phyloP scores from a whole-genome alignment of 2,113 vertebrate genomes.

The Pterocles orientalis region DNA sequence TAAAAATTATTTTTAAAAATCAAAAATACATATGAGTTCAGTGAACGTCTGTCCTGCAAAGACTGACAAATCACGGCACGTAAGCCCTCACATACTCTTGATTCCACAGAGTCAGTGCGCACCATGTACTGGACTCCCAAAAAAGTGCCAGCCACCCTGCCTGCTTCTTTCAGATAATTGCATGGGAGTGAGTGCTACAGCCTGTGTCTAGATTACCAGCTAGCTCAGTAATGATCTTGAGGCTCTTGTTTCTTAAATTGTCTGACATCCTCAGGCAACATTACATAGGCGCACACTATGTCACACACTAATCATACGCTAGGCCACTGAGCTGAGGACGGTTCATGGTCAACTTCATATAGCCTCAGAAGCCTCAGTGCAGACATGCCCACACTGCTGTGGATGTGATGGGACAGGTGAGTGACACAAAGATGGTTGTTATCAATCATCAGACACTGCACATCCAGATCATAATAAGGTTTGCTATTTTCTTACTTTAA shows the following conservation, averaged over 20 bases:
- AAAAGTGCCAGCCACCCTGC: background rate
- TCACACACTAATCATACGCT: background rate
- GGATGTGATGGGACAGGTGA: background rate
- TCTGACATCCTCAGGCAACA: background rate
- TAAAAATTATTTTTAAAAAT: background rate
- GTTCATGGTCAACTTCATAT: background rate
- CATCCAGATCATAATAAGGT: background rate
- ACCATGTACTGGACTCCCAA: background rate
- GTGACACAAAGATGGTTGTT: background rate
- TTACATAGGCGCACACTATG: rapidly evolving
- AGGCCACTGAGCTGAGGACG: rapidly evolving
- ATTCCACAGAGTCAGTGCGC: rapidly evolving
- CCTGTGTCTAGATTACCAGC: background rate
- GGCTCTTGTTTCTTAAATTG: background rate
- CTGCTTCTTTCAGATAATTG: rapidly evolving
- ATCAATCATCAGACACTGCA: background rate
- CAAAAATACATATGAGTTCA: background rate
- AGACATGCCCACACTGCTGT: background rate
- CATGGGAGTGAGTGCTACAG: background rate
- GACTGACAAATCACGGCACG: background rate
- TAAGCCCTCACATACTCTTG: background rate
- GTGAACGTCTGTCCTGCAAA: background rate
- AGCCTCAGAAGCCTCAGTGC: background rate
- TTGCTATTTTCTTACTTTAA: background rate
- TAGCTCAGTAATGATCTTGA: background rate